Base-by-base conservation (phyloP, 2,888 invertebrate species). In the Sinelater perroti region DNA sequence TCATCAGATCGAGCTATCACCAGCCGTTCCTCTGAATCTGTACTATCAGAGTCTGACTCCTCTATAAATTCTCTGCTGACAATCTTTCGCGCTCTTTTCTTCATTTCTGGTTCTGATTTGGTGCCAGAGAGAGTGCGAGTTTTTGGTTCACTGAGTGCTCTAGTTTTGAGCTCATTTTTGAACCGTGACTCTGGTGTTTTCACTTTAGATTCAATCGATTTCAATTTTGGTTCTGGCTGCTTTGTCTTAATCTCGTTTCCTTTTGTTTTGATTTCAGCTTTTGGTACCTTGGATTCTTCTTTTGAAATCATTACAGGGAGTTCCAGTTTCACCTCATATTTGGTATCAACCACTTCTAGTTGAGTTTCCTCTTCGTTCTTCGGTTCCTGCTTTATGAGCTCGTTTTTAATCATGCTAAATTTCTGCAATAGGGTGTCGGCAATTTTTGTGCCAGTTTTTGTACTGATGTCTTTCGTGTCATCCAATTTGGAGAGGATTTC, bases 11-110 rank as follows among this genome's bases (percentile, higher is more conserved):
- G 67, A 42, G 82, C 86, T 40, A 87, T 87, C 0, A 87, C 81
- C 14, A 87, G 72, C 5, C 84, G 78, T 55, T 83, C 81, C 64
- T 86, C 87, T 0, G 86, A 86, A 72, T 87, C 87, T 42, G 85
- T 86, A 67, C 84, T 85, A 56, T 86, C 86, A 1, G 83, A 80
- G 4, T 85, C 85, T 56, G 85, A 85, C 6, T 85, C 85, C 30
- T 84, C 84, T 18, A 80, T 74, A 55, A 79, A 81, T 30, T 81
- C 79, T 42, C 79, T 77, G 47, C 75, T 79, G 1, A 80, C 66
- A 2, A 78, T 70, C 64, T 75, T 74, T 16, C 61, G 77, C 65
- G 61, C 50, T 42, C 75, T 60, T 64, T 74, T 75, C 47, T 74
- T 75, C 10, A 59, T 51, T 56, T 73, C 73, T 7, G 40, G 42